Percentiles rank a stretch among this genome's conserved stretches.
Conservation (phyloP, 2,888 invertebrate genomes). For the Lithophane ornitopus region DNA sequence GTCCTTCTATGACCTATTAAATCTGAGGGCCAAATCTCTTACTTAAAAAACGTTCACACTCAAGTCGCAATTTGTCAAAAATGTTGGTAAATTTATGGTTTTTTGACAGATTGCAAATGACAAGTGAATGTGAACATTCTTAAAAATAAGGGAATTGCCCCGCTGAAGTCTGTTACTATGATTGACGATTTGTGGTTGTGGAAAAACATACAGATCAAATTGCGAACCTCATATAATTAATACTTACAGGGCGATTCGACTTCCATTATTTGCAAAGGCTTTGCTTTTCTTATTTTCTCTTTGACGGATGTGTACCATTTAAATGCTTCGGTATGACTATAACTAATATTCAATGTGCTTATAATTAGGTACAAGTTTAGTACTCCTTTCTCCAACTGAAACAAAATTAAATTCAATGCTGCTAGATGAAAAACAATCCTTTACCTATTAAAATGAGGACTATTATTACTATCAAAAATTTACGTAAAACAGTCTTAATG, state of each 20-base stretch:
- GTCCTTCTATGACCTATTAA: too few relatives aligned
- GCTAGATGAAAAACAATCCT: not conserved
- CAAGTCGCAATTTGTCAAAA: too few relatives aligned
- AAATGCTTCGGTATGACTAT: constrained; percentile 84
- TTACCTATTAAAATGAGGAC: not conserved
- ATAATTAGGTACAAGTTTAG: constrained; percentile 93
- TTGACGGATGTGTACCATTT: constrained; percentile 78
- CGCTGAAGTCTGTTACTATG: not conserved
- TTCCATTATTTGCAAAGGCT: constrained; percentile 71
- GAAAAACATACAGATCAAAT: too few relatives aligned
- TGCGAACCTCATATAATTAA: not conserved
- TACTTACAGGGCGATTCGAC: constrained; percentile 70
- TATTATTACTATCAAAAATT: too few relatives aligned
- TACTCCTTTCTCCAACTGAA: constrained; percentile 91
- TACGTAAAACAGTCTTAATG: too few relatives aligned
- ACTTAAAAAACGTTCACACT: too few relatives aligned
- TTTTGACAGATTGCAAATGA: too few relatives aligned
- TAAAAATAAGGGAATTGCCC: too few relatives aligned
- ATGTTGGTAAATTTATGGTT: too few relatives aligned
- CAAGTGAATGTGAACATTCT: too few relatives aligned
- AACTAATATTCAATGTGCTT: constrained; percentile 93
- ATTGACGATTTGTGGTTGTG: not conserved
- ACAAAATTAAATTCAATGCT: constrained; percentile 29
- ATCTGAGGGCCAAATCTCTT: not conserved
- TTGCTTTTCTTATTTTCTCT: constrained; percentile 74